Evolutionary conservation across 2,797 vertebrate species (phyloP).

Genomic region (Myiotriccus ornatus): DNA sequence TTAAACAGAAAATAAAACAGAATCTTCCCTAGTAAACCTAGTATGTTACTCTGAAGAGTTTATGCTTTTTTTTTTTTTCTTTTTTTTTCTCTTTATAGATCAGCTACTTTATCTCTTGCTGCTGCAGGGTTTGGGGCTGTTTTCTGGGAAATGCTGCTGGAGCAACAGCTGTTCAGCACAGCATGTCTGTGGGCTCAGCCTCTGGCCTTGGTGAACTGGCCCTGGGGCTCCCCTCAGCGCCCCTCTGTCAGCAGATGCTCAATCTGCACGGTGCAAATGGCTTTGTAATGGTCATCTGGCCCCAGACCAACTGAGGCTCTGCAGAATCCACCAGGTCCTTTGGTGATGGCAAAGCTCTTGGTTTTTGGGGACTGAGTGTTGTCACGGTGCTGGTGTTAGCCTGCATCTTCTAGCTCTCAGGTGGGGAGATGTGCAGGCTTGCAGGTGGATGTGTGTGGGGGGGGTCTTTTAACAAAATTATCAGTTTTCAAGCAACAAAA

Average conservation of each 20-base stretch:
- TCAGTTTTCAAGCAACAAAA: background rate
- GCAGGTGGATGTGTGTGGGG: fast-evolving
- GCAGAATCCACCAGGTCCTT: background rate
- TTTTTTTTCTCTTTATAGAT: background rate
- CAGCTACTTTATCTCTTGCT: fast-evolving
- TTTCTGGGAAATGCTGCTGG: background rate
- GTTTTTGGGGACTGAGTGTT: fast-evolving
- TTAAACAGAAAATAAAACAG: background rate
- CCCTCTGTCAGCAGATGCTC: background rate
- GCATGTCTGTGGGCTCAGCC: background rate
- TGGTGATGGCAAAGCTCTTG: background rate
- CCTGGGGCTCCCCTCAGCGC: background rate
- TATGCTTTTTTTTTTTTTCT: background rate
- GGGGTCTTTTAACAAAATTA: background rate
- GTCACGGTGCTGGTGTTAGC: fast-evolving
- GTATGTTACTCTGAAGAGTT: background rate
- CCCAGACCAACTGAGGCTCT: fast-evolving
- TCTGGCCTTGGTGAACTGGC: background rate
- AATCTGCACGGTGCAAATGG: background rate
- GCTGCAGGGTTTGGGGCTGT: background rate
- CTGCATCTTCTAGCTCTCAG: background rate
- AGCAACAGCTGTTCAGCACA: background rate
- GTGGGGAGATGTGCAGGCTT: fast-evolving
- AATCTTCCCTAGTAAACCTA: background rate
- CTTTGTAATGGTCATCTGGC: background rate